Evolutionary conservation across 2,797 vertebrate species (phyloP).

Genomic region (Enteromius trimaculatus): DNA sequence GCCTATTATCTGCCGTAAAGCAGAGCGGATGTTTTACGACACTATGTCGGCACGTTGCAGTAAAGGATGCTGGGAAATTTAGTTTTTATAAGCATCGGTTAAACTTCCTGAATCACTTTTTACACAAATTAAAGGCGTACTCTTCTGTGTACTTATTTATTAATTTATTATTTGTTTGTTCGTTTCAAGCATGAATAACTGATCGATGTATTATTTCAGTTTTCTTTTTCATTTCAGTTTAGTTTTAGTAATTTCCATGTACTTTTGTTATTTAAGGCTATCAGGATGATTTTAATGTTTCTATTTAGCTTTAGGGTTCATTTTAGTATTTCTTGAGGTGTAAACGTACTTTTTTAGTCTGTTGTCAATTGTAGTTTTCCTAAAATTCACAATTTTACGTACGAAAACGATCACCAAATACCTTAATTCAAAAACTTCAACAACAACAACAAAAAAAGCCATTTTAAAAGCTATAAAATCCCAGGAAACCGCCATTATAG

Average conservation of each 20-base stretch:
- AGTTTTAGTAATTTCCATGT: neutral
- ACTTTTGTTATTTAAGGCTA: neutral
- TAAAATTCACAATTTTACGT: neutral
- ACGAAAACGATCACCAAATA: neutral
- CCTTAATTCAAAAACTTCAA: neutral
- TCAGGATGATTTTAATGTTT: neutral
- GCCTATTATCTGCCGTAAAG: constrained; percentile 63
- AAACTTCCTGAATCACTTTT: neutral
- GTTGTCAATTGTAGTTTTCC: neutral
- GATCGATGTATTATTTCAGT: neutral
- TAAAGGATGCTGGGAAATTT: constrained; percentile 51
- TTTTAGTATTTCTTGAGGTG: neutral
- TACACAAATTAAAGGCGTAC: neutral
- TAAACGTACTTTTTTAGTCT: neutral
- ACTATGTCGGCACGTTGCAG: constrained; percentile 17
- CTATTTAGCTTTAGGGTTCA: neutral
- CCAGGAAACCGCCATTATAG: neutral
- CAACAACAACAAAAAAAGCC: neutral
- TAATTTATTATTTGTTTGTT: no score
- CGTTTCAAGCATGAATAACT: neutral
- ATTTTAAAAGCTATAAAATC: neutral
- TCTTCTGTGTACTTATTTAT: neutral
- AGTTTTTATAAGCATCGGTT: constrained; percentile 30
- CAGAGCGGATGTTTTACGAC: constrained; percentile 59
- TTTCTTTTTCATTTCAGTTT: neutral